phyloP scores from a whole-genome alignment of 2,888 invertebrate genomes.

The Aleiodes leptofemur region DNA sequence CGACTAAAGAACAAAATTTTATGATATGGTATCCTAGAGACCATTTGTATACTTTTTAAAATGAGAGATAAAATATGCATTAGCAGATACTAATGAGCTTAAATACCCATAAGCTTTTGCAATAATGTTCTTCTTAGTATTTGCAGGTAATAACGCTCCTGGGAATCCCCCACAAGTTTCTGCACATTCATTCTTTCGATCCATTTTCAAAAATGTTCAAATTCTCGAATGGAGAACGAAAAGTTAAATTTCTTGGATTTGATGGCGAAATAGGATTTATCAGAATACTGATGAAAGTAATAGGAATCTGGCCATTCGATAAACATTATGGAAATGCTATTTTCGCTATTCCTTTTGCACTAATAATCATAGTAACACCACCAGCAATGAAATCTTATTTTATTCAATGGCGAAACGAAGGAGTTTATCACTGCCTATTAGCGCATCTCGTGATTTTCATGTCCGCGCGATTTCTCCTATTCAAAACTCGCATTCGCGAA shows the following conservation, averaged over 20 bases:
- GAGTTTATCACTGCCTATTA: not conserved
- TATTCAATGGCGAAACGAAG: not conserved
- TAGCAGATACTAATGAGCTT: no score
- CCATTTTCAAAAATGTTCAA: no score
- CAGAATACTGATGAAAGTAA: not conserved
- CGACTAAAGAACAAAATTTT: no score
- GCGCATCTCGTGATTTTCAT: not conserved
- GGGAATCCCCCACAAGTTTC: no score
- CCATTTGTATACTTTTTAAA: no score
- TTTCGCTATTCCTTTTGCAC: not conserved
- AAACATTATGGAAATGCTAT: not conserved
- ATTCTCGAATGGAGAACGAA: not conserved
- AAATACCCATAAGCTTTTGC: no score
- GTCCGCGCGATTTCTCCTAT: not conserved
- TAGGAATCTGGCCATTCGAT: not conserved
- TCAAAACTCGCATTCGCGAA: not conserved
- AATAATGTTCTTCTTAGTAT: no score
- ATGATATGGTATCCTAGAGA: no score
- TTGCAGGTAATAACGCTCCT: no score
- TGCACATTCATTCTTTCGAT: no score
- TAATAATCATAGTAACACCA: not conserved
- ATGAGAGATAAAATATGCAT: no score
- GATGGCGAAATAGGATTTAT: not conserved
- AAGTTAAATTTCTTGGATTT: not conserved
- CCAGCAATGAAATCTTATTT: not conserved